Conservation (phyloP, 2,113 vertebrate species). For the Periophthalmodon schlosseri region DNA sequence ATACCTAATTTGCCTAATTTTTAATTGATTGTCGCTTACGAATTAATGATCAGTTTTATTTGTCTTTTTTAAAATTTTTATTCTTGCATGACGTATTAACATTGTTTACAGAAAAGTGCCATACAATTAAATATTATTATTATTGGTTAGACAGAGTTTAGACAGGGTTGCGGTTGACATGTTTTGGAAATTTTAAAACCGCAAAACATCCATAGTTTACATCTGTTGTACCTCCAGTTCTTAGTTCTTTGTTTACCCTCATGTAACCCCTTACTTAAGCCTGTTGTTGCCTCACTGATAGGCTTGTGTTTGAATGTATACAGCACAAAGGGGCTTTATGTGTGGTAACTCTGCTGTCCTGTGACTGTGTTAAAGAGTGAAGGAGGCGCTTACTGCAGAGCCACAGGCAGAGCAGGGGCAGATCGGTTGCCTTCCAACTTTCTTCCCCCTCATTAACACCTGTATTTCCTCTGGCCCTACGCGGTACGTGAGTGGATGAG, state of each 20-base stretch:
- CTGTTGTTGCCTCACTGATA: conserved; percentile 44
- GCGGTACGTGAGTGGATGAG: conserved; percentile 49
- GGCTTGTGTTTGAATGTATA: conserved; percentile 23
- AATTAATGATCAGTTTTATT: too few relatives aligned
- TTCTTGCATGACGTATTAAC: too few relatives aligned
- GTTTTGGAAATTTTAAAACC: conserved; percentile 26
- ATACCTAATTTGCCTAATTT: too few relatives aligned
- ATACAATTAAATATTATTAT: too few relatives aligned
- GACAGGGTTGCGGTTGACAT: conserved; percentile 6
- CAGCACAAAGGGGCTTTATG: conserved; percentile 52
- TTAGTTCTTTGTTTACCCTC: conserved; percentile 14
- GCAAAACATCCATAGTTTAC: conserved; percentile 18
- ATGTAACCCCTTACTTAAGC: conserved; percentile 49
- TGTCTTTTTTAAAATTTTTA: too few relatives aligned
- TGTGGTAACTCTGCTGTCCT: conserved; percentile 51
- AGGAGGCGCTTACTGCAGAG: conserved; percentile 45
- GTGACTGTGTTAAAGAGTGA: conserved; percentile 69
- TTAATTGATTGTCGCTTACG: too few relatives aligned
- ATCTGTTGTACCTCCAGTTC: conserved; percentile 30
- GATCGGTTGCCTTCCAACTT: conserved; percentile 43
- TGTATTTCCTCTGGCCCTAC: conserved; percentile 55
- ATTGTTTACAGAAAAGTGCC: too few relatives aligned
- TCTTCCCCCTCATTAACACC: conserved; percentile 62
- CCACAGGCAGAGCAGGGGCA: conserved; percentile 37
- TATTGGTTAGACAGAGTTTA: too few relatives aligned